Base-by-base conservation (phyloP, 2,113 vertebrate species). In the Oncorhynchus gorbuscha region DNA sequence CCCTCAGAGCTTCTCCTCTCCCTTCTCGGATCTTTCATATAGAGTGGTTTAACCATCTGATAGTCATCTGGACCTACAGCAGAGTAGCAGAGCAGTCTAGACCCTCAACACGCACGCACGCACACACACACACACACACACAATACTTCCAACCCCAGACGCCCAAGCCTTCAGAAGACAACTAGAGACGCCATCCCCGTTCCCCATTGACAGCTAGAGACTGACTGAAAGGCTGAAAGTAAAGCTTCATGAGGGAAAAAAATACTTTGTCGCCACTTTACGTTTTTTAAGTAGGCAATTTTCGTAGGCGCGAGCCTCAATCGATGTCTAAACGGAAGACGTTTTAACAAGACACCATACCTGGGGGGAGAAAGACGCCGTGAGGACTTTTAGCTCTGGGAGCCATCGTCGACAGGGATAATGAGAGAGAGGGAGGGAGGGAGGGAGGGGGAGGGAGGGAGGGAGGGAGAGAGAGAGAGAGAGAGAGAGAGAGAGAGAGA, bases 1-100 rank as follows among this genome's bases (percentile, higher is more conserved):
- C 51, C 16, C 51, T 55, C 16, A 55, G 51, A 55, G 16, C 51
- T 55, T 18, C 51, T 55, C 49, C 14, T 55, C 51, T 6, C 32
- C 71, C 61, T 66, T 79, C 67, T 71, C 77, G 71, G 78, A 76
- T 67, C 78, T 84, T 84, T 76, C 76, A 81, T 71, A 76, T 78
- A 68, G 71, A 78, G 59, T 76, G 76, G 69, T 49, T 75, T 8
- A 39, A 18, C n/a, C 14, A 48, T 18, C 73, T 77, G 76, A 78
- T 77, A 80, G 71, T 68, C 26, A 71, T 74, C 75, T 74, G 49
- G 73, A 78, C 70, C 81, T 81, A 26, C 70, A 64, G 71, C 58
- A 39, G 69, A 64, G 69, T 45, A 45, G 72, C 58, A 39, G 69
- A 62, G 64, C 48, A 30, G 72, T 71, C 59, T 51, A 22, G 72